Evolutionary conservation across 2,797 vertebrate species (phyloP).

Genomic region (Spondyliosoma cantharus): DNA sequence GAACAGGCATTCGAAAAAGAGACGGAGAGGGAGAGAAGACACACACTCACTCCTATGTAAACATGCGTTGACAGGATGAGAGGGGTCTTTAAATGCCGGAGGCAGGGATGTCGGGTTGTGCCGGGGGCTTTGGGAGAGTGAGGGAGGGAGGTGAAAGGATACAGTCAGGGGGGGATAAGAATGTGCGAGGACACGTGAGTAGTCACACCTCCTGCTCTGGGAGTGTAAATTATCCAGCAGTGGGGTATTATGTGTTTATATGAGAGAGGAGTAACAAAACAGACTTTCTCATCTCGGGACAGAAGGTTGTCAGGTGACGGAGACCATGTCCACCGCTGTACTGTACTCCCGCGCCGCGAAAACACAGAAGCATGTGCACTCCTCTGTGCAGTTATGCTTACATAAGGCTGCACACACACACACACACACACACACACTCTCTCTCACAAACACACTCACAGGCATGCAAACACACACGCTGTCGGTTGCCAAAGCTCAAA

Average conservation of each 20-base stretch:
- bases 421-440: background rate
- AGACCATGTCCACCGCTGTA: slow-evolving; percentile 52
- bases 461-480: slow-evolving; percentile 42
- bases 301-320: slow-evolving; percentile 60
- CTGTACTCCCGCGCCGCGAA: background rate
- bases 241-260: slow-evolving; percentile 65
- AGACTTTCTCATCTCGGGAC: slow-evolving; percentile 34
- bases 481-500: slow-evolving; percentile 57
- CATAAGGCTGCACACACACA: slow-evolving; percentile 37
- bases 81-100: slow-evolving; percentile 64
- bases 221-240: slow-evolving; percentile 42
- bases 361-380: slow-evolving; percentile 18
- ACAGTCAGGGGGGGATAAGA: slow-evolving; percentile 37
- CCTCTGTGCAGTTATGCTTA: slow-evolving; percentile 29
- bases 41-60: slow-evolving; percentile 79
- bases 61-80: slow-evolving; percentile 74
- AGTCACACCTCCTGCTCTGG: slow-evolving; percentile 41
- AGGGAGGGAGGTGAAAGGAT: slow-evolving; percentile 36
- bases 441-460: slow-evolving; percentile 36
- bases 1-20: slow-evolving; percentile 72
- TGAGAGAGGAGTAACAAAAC: slow-evolving; percentile 45
- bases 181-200: slow-evolving; percentile 45
- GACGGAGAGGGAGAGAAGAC: slow-evolving; percentile 76
- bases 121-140: slow-evolving; percentile 26
- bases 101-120: slow-evolving; percentile 42